These are phyloP conservation scores for Amblyjoppa fuscipennis DNA, from an alignment of 2,888 invertebrate species.

Conservation along the genomic window DNA sequence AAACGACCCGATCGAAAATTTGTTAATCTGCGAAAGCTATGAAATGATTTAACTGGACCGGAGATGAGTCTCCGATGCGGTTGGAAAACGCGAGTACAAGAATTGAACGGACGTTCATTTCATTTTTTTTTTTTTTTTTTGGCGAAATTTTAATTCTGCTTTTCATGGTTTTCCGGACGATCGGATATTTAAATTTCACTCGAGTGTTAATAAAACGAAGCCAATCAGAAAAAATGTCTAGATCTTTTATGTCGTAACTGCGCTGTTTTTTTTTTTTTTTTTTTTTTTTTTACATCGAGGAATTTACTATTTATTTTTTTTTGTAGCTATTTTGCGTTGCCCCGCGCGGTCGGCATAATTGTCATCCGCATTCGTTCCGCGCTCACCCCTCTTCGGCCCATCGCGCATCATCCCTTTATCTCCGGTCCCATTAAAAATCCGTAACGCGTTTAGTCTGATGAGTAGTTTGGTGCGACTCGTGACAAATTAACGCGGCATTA, in stretches of 20 bases:
- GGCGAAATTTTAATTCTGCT: not conserved
- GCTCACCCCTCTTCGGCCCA: slow-evolving; percentile 2
- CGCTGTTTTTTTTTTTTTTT: too few species aligned
- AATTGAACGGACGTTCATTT: too few species aligned
- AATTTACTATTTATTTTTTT: not conserved
- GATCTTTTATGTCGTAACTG: too few species aligned
- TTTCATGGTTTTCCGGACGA: not conserved
- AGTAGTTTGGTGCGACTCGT: slow-evolving; percentile 71
- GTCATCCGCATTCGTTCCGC: not conserved
- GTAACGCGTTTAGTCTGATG: slow-evolving; percentile 74
- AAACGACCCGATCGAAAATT: not conserved
- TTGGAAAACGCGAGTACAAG: too few species aligned
- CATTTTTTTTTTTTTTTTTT: too few species aligned
- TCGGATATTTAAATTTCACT: not conserved
- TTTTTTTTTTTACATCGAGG: not conserved
- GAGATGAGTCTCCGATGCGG: too few species aligned
- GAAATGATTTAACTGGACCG: not conserved
- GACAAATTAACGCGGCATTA: slow-evolving; percentile 70
- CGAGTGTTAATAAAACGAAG: not conserved
- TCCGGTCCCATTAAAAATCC: slow-evolving; percentile 70
- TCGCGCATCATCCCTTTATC: slow-evolving; percentile 19
- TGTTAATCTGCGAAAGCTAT: not conserved
- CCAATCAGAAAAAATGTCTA: not conserved
- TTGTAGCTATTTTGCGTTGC: not conserved
- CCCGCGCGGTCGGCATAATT: slow-evolving; percentile 17